A percentile compares a stretch with the other conserved stretches of the same genome.
phyloP scores from a whole-genome alignment of 2,113 vertebrate genomes.

The Clarias batrachus region DNA sequence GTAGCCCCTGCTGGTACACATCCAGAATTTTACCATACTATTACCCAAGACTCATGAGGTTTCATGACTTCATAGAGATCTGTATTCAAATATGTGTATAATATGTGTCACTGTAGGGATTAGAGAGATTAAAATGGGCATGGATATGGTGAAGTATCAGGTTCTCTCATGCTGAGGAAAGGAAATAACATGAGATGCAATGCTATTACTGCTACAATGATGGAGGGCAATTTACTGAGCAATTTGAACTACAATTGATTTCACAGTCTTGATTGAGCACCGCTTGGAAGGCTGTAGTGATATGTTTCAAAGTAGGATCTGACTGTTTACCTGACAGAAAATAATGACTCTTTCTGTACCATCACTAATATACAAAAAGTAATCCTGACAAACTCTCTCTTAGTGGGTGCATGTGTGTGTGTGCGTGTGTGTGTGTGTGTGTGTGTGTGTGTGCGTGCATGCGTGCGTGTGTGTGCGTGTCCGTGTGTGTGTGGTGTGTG shows the following conservation, averaged over 20 bases:
- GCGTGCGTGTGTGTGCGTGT: neutral
- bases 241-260: conserved; percentile 35
- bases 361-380: neutral
- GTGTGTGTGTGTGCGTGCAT: neutral
- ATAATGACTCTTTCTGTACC: neutral
- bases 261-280: conserved; percentile 30
- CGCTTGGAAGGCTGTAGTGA: conserved; percentile 17
- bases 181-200: conserved; percentile 18
- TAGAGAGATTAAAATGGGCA: neutral
- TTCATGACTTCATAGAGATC: too few species aligned
- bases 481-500: too few species aligned
- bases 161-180: conserved; percentile 31
- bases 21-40: too few species aligned
- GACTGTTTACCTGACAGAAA: conserved; percentile 18
- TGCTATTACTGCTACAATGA: conserved; percentile 35
- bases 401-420: too few species aligned
- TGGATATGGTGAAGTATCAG: neutral
- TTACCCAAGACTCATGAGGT: too few species aligned
- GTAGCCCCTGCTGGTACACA: too few species aligned
- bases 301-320: conserved; percentile 15
- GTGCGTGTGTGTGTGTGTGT: neutral
- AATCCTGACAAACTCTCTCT: neutral
- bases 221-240: conserved; percentile 29
- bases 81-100: neutral
- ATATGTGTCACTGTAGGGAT: neutral